These are phyloP conservation scores for Lycodopsis pacificus DNA, from an alignment of 2,797 vertebrate species.

Conservation along the genomic window DNA sequence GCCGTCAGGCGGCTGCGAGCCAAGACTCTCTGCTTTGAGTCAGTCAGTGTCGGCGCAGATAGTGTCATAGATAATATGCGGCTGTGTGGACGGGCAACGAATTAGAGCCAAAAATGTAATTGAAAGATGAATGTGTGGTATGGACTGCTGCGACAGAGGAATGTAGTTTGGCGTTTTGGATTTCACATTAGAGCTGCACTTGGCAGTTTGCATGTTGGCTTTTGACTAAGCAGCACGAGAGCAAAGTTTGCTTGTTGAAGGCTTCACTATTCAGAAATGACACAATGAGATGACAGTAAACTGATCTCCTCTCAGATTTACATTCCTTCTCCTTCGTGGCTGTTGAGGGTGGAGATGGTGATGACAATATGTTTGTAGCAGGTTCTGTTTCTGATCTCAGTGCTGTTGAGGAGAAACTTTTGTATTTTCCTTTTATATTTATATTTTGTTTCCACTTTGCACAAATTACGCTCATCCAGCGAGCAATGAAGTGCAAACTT, in stretches of 20 bases:
- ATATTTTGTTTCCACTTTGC: constrained; percentile 4
- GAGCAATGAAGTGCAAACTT: too few species aligned
- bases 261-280: constrained; percentile 40
- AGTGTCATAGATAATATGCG: constrained; percentile 46
- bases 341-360: constrained; percentile 15
- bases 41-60: constrained; percentile 44
- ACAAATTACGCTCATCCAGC: too few species aligned
- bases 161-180: constrained; percentile 60
- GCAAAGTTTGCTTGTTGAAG: constrained; percentile 45
- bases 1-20: constrained; percentile 32
- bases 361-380: constrained; percentile 23
- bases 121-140: constrained; percentile 52
- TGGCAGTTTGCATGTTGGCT: constrained; percentile 50
- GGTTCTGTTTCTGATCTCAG: constrained; percentile 18
- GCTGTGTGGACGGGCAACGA: constrained; percentile 37
- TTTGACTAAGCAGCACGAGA: constrained; percentile 20
- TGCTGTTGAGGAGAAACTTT: background rate
- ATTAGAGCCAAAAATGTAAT: constrained; percentile 35
- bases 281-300: constrained; percentile 48
- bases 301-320: constrained; percentile 42
- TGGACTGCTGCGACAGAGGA: constrained; percentile 42
- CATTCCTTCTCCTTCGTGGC: constrained; percentile 44
- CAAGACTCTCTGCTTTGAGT: constrained; percentile 53
- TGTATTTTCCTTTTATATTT: background rate
- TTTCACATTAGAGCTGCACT: constrained; percentile 63